Evolutionary conservation across 2,888 invertebrate genomes (phyloP), one percentile per base, ranked within the genome.

Genomic region (Dione juno): DNA sequence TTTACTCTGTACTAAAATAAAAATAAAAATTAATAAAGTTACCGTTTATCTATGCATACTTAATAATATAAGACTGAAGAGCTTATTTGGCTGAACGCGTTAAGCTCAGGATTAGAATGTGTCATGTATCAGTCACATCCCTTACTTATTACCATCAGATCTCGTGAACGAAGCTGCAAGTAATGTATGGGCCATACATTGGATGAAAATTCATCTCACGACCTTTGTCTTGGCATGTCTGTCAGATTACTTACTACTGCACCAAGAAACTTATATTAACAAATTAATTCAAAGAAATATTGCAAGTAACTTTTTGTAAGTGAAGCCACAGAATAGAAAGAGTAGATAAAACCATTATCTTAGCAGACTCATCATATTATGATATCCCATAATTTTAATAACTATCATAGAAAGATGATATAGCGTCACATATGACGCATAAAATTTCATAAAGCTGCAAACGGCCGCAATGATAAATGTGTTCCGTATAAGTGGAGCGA

Each of bases 391-490:
- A 45, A 63, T 57, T 54, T 37, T 45, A 35, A 43, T 28, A 50
- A 28, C 37, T 65, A 66, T 28, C 50, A 45, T 65, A 58, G 48
- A 40, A 58, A 52, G 16, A 64, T 45, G 61, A 43, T 45, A 43
- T 61, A 45, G 43, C 59, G 21, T 61, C 19, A 54, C 13, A 69
- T 64, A 68, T 63, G 69, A 66, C 65, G 71, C 71, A 69, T 72
- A 66, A 61, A 69, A 66, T 43, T 69, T 72, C 54, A 69, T 66
- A 59, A 65, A 58, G 64, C 37, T n/a, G 9, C 50, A 61, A 54
- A 71, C 54, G 35, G 13, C 35, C 63, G 19, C 35, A 64, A 50
- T 72, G 69, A 72, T 72, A 63, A 72, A 72, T 72, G 66, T 54
- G 65, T 50, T 72, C 53, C 40, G 48, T 53, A 57, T 16, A 72